Conservation (phyloP, 2,797 vertebrate species). For the Pteropus rufus region DNA sequence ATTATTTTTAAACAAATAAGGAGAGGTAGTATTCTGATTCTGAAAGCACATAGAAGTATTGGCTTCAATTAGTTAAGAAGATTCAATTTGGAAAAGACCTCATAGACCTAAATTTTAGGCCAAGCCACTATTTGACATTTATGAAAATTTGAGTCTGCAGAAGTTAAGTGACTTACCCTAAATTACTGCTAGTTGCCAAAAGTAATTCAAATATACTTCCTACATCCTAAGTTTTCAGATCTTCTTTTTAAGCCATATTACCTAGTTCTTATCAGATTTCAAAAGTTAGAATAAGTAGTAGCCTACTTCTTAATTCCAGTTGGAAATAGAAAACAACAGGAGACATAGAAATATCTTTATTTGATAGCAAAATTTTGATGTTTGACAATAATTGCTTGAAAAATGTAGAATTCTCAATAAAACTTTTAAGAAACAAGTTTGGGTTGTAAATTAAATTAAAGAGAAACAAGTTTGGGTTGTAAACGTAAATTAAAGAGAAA, state of each 20-base stretch:
- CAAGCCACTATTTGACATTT: background rate
- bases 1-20: background rate
- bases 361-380: background rate
- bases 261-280: conserved; percentile 23
- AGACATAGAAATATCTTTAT: background rate
- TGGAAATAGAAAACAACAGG: conserved; percentile 2
- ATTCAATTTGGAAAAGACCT: background rate
- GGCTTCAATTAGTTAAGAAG: background rate
- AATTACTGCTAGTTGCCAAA: background rate
- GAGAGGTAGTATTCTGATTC: background rate
- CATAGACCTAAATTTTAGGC: background rate
- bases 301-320: background rate
- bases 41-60: background rate
- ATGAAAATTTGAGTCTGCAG: background rate
- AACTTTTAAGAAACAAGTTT: background rate
- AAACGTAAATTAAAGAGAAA: background rate
- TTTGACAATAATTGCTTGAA: conserved; percentile 10
- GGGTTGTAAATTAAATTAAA: background rate
- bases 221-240: background rate
- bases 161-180: background rate
- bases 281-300: background rate
- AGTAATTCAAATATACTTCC: conserved; percentile 4
- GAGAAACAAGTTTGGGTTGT: background rate
- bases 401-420: background rate
- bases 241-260: background rate